These are phyloP conservation scores for Nowickia ferox DNA, from an alignment of 2,888 invertebrate species.

Conservation along the genomic window DNA sequence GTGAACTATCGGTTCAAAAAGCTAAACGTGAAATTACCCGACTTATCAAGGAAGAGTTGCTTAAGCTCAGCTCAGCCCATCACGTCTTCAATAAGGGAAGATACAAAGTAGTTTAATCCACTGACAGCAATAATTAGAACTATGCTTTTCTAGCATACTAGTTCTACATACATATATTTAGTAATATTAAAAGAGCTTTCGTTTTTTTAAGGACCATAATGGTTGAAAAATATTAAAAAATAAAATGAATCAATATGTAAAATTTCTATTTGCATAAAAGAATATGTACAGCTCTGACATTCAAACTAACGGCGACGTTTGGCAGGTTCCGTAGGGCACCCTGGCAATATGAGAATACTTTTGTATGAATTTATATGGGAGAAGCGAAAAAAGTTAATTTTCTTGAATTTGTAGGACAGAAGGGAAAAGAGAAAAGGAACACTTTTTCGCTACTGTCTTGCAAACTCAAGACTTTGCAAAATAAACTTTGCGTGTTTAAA, in stretches of 20 bases:
- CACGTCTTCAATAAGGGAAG: conserved; percentile 95
- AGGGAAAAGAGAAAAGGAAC: too few species aligned
- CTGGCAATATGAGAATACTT: too few species aligned
- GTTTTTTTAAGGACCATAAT: conserved; percentile 56
- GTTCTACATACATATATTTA: conserved; percentile 41
- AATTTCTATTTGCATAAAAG: background rate
- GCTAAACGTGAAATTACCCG: conserved; percentile 98
- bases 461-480: too few species aligned
- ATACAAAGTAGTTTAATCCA: conserved; percentile 93
- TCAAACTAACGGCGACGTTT: too few species aligned
- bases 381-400: too few species aligned
- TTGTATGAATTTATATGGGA: too few species aligned
- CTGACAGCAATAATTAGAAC: conserved; percentile 1
- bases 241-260: conserved; percentile 35
- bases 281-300: background rate
- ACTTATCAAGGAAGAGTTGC: conserved; percentile 98
- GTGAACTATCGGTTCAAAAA: conserved; percentile 96
- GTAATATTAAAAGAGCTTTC: conserved; percentile 33
- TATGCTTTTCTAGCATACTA: conserved; percentile 16
- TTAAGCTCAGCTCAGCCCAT: conserved; percentile 94
- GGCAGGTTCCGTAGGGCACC: too few species aligned
- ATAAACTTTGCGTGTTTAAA: too few species aligned
- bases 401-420: too few species aligned
- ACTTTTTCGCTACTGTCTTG: too few species aligned
- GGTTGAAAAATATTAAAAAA: conserved; percentile 60